Evolutionary conservation across 2,888 invertebrate species (phyloP), one percentile per base, ranked within the genome.

Genomic region (Aproaerema taeniolella): DNA sequence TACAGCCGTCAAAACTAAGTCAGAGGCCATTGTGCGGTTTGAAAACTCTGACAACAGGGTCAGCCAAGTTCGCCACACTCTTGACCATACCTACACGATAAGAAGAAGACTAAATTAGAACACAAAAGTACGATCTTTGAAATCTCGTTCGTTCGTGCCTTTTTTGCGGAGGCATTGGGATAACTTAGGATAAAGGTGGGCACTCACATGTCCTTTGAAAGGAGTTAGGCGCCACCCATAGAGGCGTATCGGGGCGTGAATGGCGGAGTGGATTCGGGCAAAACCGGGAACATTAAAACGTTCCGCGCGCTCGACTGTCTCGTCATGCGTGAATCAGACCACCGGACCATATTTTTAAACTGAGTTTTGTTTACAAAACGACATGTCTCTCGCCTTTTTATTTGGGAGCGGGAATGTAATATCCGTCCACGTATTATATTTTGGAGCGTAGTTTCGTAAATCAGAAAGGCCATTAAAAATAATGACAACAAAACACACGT

Each of bases 301-400:
- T 79, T 77, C 73, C 79, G 58, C 74, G 64, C 73, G 70, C 71
- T 70, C 70, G 70, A 57, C 37, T 55, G 52, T 60, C 42, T 46
- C 59, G 41, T 64, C 73, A 71, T 67, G 77, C 80, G 67, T 69
- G 58, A 50, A 43, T 53, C 41, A 43, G 56, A 41, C 47, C 71
- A 67, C 58, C 68, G 67, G 72, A 70, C 75, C 75, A 65, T 73
- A 62, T 70, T 77, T 69, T 68, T 53, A 69, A 70, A 69, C 65
- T 61, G 55, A 64, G 63, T 74, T 78, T 73, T 75, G 72, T 74
- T 71, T 65, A 62, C 49, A 60, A 67, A 71, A 66, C 65, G 58
- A 56, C 64, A 60, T 57, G 59, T 67, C 61, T 61, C 60, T 52
- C 47, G 41, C 38, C 44, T 49, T 58, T 57, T 60, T 52, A 47